Conservation (phyloP, 2,113 vertebrate genomes). For the Passer domesticus region DNA sequence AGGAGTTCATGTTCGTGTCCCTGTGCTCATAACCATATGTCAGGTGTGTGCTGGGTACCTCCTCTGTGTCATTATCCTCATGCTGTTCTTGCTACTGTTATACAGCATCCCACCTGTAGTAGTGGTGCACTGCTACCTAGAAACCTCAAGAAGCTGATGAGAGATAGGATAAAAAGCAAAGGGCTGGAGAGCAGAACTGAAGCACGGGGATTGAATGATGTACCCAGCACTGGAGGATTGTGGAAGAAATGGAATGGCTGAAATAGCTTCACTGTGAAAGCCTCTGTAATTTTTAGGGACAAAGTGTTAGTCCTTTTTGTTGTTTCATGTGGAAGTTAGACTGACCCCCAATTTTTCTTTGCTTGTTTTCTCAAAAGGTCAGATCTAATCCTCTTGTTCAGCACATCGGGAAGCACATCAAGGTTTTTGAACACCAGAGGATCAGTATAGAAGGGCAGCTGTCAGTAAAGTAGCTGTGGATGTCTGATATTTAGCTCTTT, state of each 20-base stretch:
- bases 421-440: not conserved
- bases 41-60: not conserved
- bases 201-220: not conserved
- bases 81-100: not conserved
- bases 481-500: not conserved
- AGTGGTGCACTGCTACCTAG: not conserved
- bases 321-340: not conserved
- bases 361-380: not conserved
- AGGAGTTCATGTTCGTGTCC: not conserved
- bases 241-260: not conserved
- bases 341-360: not conserved
- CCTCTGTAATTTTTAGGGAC: not conserved
- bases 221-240: not conserved
- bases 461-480: not conserved
- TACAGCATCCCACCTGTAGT: accelerated
- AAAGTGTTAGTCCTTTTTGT: not conserved
- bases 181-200: not conserved
- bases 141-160: not conserved
- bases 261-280: not conserved
- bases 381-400: not conserved
- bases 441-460: not conserved
- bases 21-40: not conserved
- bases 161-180: not conserved
- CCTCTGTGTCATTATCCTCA: not conserved
- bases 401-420: not conserved